These are phyloP conservation scores for Rhinolophus sinicus DNA, from an alignment of 2,113 vertebrate genomes.

Conservation along the genomic window DNA sequence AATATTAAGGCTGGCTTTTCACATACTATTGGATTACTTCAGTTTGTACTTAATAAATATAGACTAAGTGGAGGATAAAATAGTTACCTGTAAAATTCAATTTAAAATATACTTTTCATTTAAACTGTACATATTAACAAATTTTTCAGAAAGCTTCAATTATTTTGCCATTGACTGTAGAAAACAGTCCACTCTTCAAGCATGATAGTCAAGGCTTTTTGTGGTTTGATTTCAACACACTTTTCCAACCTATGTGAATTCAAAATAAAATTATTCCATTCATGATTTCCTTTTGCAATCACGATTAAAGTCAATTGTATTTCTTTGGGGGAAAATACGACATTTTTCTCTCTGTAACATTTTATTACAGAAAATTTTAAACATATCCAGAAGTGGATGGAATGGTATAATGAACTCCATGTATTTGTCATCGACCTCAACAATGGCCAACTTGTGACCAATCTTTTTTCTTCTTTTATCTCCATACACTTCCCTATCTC, in stretches of 20 bases:
- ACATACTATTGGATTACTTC: neutral
- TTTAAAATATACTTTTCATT: neutral
- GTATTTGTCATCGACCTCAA: neutral
- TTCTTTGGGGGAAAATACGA: neutral
- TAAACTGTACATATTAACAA: neutral
- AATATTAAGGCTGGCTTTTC: neutral
- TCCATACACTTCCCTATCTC: neutral
- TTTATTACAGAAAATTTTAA: conserved; percentile 26
- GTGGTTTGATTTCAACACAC: neutral
- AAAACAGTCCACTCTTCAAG: neutral
- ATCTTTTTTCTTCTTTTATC: neutral
- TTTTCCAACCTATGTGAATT: neutral
- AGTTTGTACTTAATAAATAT: neutral
- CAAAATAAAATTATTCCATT: neutral
- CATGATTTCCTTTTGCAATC: conserved; percentile 11
- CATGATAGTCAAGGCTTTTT: neutral
- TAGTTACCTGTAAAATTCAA: neutral
- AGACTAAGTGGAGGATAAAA: conserved; percentile 1
- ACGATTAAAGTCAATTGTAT: neutral
- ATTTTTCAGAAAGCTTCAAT: neutral
- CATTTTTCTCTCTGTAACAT: neutral
- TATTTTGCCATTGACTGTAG: neutral
- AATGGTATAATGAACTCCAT: neutral
- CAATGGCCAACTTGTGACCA: neutral
- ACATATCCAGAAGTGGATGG: neutral